Conservation (phyloP, 1,140 invertebrate species). For the Uloborus diversus region DNA sequence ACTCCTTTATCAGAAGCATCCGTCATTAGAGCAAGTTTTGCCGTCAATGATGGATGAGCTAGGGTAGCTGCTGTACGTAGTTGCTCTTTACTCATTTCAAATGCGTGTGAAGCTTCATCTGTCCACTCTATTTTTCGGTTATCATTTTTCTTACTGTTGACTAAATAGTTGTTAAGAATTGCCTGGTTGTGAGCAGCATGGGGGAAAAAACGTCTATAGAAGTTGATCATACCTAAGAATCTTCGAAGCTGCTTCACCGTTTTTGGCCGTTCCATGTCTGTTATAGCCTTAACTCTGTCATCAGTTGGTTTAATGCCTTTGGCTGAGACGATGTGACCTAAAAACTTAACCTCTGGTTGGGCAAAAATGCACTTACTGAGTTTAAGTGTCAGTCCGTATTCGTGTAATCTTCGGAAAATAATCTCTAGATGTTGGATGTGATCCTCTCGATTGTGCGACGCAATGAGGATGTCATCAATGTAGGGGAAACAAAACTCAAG, state of each 20-base stretch:
- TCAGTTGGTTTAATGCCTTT: constrained; percentile 63
- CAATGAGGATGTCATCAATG: not conserved
- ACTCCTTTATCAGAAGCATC: not conserved
- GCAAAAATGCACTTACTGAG: constrained; percentile 63
- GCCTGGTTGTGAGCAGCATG: not conserved
- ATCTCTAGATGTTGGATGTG: constrained; percentile 56
- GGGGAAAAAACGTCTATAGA: constrained; percentile 15
- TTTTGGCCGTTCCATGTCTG: constrained; percentile 58
- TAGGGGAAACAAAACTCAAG: not conserved
- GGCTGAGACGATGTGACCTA: constrained; percentile 63
- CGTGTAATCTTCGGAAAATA: constrained; percentile 58
- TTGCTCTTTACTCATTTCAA: not conserved
- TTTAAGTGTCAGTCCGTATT: constrained; percentile 61
- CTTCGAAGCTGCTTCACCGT: constrained; percentile 63
- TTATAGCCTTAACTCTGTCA: constrained; percentile 62
- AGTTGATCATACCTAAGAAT: constrained; percentile 66
- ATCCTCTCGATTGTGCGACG: constrained; percentile 19
- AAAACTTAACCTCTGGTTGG: constrained; percentile 59
- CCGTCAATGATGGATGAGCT: not conserved
- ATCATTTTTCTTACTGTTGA: not conserved
- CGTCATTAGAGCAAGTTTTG: not conserved
- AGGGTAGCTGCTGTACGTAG: not conserved
- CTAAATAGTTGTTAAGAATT: not conserved
- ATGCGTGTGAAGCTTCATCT: not conserved
- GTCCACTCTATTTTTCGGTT: not conserved